Evolutionary conservation across 2,113 vertebrate genomes (phyloP), one percentile per base, ranked within the genome.

Genomic region (Numenius arquata): DNA sequence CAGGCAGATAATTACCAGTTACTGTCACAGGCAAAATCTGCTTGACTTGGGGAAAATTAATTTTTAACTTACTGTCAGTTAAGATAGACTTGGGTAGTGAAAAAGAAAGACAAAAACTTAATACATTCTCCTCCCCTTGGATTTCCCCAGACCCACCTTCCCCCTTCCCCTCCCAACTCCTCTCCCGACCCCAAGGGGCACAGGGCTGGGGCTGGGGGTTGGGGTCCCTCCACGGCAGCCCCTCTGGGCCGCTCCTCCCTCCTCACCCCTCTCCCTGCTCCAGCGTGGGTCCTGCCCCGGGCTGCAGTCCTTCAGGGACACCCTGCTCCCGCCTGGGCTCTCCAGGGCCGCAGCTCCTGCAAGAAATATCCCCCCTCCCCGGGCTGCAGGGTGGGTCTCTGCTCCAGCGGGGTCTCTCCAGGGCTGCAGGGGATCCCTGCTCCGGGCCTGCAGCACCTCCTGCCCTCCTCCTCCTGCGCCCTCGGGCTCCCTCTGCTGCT

Each of bases 91-190:
- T 27, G 11, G 11, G 13, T 36, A 15, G 20, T 29, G 27, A 52
- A 14, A 45, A 74, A 67, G 27, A 53, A 5, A 38, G 45, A 25
- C 8, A 45, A 40, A 70, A 55, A 29, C 61, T 15, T 2, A 48
- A 16, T 8, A 32, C 25, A 15, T 50, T 40, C 8, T 23, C 18
- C 15, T 11, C 34, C 1, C 3, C 11, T 23, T 3, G 5, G 5
- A 10, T 22, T 72, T 71, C 25, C 36, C 36, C 8, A 29, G 9
- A 6, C n/a, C 14, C n/a, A 30, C 11, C 20, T 12, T 58, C 17
- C 2, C 5, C 18, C 55, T 18, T 23, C 40, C 36, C 6, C 13
- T 4, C 15, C 12, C 3, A 1, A 15, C 16, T 3, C 50, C 15
- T 48, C 43, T 43, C 65, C 27, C 12, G 5, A 38, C n/a, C 59